These are phyloP conservation scores for Corythornis cristatus DNA, from an alignment of 2,113 vertebrate species.

Conservation along the genomic window DNA sequence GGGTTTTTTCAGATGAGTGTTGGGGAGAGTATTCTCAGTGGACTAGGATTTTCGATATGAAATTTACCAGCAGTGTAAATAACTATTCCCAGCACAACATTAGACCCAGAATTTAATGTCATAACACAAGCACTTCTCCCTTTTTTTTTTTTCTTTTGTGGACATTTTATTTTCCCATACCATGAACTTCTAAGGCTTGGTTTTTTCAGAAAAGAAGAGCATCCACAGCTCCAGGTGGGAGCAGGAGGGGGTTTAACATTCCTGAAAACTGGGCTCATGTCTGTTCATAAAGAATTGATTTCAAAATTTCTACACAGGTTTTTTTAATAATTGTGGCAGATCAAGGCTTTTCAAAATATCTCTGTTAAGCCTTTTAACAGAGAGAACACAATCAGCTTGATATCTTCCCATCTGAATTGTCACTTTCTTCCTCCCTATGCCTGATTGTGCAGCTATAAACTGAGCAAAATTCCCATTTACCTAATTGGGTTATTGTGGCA, in stretches of 20 bases:
- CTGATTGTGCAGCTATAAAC: constrained; percentile 18
- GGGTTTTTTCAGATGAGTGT: neutral
- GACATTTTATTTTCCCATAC: constrained; percentile 67
- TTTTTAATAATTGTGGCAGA: neutral
- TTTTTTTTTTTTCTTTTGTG: constrained; percentile 6
- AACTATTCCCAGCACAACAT: constrained; percentile 83
- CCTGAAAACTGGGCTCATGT: neutral
- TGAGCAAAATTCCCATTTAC: constrained; percentile 4
- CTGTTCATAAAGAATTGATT: neutral
- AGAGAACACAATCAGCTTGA: constrained; percentile 2
- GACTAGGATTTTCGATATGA: constrained; percentile 78
- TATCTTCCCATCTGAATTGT: neutral
- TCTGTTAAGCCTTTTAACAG: neutral
- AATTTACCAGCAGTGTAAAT: constrained; percentile 83
- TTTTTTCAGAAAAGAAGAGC: neutral
- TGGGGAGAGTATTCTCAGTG: constrained; percentile 71
- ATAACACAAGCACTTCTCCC: constrained; percentile 65
- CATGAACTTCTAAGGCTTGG: constrained; percentile 48
- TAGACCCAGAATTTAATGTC: constrained; percentile 82
- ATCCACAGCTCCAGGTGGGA: neutral
- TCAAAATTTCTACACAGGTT: neutral
- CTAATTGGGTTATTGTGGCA: constrained; percentile 25
- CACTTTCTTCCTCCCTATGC: neutral
- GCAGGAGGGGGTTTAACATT: neutral
- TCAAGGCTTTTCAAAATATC: neutral